These are phyloP conservation scores for Oenanthe melanoleuca DNA, from an alignment of 2,113 vertebrate genomes.

Conservation along the genomic window DNA sequence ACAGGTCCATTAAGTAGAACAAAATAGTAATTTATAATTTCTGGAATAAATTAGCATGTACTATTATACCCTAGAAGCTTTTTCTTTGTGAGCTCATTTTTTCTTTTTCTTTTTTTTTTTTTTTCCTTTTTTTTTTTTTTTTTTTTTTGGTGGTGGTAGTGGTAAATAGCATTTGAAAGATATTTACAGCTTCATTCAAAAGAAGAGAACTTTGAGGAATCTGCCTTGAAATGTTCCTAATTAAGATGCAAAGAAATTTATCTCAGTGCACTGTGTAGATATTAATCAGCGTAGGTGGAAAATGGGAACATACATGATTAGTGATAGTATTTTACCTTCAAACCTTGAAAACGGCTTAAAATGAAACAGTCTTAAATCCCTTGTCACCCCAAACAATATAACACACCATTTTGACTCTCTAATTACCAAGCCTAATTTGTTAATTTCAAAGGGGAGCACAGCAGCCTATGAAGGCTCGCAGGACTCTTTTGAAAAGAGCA, in stretches of 20 bases:
- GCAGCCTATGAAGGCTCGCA: conserved; percentile 54
- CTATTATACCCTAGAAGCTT: background rate
- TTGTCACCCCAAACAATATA: conserved; percentile 57
- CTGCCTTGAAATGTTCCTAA: conserved; percentile 52
- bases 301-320: conserved; percentile 49
- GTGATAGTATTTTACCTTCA: conserved; percentile 56
- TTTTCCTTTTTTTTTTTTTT: background rate
- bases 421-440: conserved; percentile 66
- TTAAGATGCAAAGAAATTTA: conserved; percentile 53
- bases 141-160: background rate
- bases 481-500: conserved; percentile 59
- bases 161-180: conserved; percentile 38
- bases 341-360: conserved; percentile 36
- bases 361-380: conserved; percentile 47
- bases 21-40: conserved; percentile 41
- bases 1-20: conserved; percentile 8
- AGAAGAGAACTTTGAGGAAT: conserved; percentile 45
- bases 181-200: conserved; percentile 28
- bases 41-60: conserved; percentile 31
- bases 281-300: conserved; percentile 49
- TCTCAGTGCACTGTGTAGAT: conserved; percentile 2
- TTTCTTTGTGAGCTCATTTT: background rate
- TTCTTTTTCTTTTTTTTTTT: background rate
- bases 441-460: conserved; percentile 66
- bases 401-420: conserved; percentile 60